Evolutionary conservation across 2,888 invertebrate species (phyloP), one percentile per base, ranked within the genome.

Genomic region (Onthophagus sagittarius): DNA sequence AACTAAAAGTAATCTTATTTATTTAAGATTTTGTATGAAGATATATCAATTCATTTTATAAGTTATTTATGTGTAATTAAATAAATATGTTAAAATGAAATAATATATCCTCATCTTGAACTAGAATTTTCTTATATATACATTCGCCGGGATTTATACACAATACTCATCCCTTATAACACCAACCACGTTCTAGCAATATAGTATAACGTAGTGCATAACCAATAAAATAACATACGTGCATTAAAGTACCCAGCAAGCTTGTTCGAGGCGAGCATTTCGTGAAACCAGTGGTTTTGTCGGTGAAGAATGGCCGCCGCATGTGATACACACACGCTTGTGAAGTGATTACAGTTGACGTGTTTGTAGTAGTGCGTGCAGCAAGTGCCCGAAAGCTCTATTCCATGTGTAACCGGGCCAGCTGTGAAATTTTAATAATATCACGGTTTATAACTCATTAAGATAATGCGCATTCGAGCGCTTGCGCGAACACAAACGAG

Each of bases 371-470:
- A 23, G 7, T 23, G 31, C 9, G 13, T 64, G 64, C 23, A 23
- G 64, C 64, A 64, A 64, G 15, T 64, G 64, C 23, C 39, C 39
- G 39, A 67, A 67, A 23, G 64, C 64, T 64, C 15, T 11, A 23
- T 13, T 9, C 15, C 32, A 67, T 67, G 67, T 32, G 23, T 23
- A 7, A 31, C 31, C 31, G 32, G n/a, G 67, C 67, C 67, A 67
- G 67, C 67, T 67, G 67, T 67, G 67, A 67, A 67, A 67, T 67
- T 67, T 67, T 67, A 67, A 67, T 64, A 64, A 64, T 67, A 67
- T 23, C 31, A 23, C 32, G 23, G 31, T 67, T 67, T 67, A 67
- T 67, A 32, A 23, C 31, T 67, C 67, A 67, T 67, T 67, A 67
- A 67, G 67, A 67, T 67, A 67, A 67, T 67, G 23, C 32, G 67